phyloP scores from a whole-genome alignment of 1,140 invertebrate genomes.

The Trissolcus basalis region DNA sequence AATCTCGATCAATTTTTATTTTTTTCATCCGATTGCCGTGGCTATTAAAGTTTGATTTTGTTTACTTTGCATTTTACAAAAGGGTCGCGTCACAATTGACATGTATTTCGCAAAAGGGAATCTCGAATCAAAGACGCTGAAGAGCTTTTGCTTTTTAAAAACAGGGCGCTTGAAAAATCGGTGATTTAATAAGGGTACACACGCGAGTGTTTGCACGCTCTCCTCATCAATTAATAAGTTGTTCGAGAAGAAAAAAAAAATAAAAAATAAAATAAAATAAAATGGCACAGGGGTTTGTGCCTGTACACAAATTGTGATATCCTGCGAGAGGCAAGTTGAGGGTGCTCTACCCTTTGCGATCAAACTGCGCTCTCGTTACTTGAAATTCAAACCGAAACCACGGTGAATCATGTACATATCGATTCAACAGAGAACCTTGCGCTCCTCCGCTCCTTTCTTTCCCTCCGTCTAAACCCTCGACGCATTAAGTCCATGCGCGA shows the following conservation, averaged over 20 bases:
- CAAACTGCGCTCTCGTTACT: conserved; percentile 54
- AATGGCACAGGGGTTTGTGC: conserved; percentile 20
- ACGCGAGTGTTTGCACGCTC: conserved; percentile 39
- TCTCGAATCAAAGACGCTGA: conserved; percentile 16
- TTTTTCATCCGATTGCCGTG: too few species aligned
- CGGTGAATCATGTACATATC: conserved; percentile 71
- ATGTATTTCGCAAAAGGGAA: not conserved
- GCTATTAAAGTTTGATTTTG: too few species aligned
- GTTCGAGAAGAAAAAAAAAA: too few species aligned
- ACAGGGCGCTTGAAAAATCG: not conserved
- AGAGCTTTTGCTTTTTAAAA: conserved; percentile 14
- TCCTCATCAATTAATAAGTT: conserved; percentile 54
- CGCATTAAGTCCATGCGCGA: conserved; percentile 56
- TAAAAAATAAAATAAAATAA: too few species aligned
- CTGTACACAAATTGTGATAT: conserved; percentile 43
- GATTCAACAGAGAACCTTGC: conserved; percentile 65
- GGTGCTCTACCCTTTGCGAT: conserved; percentile 49
- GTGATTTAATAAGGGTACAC: conserved; percentile 35
- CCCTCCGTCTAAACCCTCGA: conserved; percentile 40
- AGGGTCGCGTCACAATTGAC: too few species aligned
- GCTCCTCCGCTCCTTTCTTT: conserved; percentile 57
- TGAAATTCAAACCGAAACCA: conserved; percentile 70
- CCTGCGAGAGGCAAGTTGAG: conserved; percentile 34
- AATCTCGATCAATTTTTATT: too few species aligned
- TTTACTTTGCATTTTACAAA: conserved; percentile 5